These are phyloP conservation scores for Drosophila subpulchrella DNA, from an alignment of 1,140 invertebrate species.

Conservation along the genomic window DNA sequence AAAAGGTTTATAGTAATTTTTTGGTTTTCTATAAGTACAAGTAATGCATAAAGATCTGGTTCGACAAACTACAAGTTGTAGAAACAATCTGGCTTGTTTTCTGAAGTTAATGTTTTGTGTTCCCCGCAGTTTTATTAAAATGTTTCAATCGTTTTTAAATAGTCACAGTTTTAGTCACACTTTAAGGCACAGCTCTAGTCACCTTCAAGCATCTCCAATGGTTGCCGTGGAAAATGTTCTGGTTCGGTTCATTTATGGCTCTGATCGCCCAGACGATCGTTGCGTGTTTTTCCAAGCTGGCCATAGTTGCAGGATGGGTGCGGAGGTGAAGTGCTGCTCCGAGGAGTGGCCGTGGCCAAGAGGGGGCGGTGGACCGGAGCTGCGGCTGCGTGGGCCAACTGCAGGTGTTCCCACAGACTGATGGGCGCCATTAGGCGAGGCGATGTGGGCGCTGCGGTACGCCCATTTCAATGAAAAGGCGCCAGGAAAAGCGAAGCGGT, in stretches of 20 bases:
- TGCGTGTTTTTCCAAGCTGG: constrained; percentile 17
- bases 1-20: too few relatives aligned
- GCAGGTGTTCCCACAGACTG: constrained; percentile 76
- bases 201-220: constrained; percentile 8
- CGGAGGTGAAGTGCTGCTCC: constrained; percentile 2
- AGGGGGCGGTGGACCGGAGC: not conserved
- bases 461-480: constrained; percentile 65
- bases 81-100: too few relatives aligned
- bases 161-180: not conserved
- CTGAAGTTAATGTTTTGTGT: too few relatives aligned
- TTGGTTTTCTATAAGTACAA: too few relatives aligned
- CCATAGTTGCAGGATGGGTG: constrained; percentile 16
- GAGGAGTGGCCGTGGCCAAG: constrained; percentile 24
- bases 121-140: not conserved
- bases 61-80: too few relatives aligned
- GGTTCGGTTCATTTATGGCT: constrained; percentile 37
- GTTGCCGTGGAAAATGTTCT: constrained; percentile 46
- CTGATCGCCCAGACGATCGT: constrained; percentile 37
- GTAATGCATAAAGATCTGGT: too few relatives aligned
- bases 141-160: not conserved
- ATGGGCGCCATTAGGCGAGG: constrained; percentile 66
- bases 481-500: constrained; percentile 47
- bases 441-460: constrained; percentile 48
- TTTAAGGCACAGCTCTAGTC: not conserved
- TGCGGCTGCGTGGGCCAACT: constrained; percentile 55